Conservation (phyloP, 1,140 invertebrate species). For the Stratiolaelaps scimitus region DNA sequence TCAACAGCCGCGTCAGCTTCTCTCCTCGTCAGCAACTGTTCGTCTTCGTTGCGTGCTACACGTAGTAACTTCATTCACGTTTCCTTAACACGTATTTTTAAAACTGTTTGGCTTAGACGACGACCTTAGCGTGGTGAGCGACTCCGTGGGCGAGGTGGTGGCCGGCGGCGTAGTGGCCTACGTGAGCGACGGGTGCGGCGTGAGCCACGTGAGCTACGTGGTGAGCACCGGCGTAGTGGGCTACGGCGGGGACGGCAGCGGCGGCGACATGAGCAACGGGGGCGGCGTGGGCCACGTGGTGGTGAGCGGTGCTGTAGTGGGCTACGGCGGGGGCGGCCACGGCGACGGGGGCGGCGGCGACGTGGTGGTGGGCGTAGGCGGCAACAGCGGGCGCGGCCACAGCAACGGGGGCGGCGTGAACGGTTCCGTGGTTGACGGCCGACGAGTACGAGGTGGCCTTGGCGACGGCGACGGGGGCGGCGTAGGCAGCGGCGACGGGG, state of each 20-base stretch:
- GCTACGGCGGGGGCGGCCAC: not conserved
- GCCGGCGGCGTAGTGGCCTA: not conserved
- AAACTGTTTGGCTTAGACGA: conserved; percentile 8
- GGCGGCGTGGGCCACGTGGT: conserved; percentile 1
- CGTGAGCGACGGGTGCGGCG: not conserved
- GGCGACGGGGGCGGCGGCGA: conserved; percentile 7
- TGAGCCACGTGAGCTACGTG: not conserved
- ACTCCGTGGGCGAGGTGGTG: not conserved
- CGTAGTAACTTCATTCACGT: too few relatives aligned
- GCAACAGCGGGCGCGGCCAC: conserved; percentile 19
- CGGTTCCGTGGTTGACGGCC: conserved; percentile 26
- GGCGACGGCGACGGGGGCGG: conserved; percentile 20
- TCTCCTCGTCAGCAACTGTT: too few relatives aligned
- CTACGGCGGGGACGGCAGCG: not conserved
- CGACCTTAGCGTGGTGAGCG: not conserved
- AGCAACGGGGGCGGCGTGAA: conserved; percentile 20
- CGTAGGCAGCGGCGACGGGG: not conserved
- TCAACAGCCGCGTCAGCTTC: too few relatives aligned
- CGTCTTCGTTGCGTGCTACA: too few relatives aligned
- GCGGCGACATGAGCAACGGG: conserved; percentile 17
- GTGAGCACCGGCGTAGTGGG: not conserved
- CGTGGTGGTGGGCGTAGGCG: conserved; percentile 10
- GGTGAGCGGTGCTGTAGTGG: not conserved
- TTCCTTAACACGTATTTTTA: too few relatives aligned
- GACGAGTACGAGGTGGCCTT: conserved; percentile 20